A percentile compares a stretch with the other conserved stretches of the same genome.
These are phyloP conservation scores for Lasioglossum villosulum DNA, from an alignment of 2,888 invertebrate genomes.

Conservation along the genomic window DNA sequence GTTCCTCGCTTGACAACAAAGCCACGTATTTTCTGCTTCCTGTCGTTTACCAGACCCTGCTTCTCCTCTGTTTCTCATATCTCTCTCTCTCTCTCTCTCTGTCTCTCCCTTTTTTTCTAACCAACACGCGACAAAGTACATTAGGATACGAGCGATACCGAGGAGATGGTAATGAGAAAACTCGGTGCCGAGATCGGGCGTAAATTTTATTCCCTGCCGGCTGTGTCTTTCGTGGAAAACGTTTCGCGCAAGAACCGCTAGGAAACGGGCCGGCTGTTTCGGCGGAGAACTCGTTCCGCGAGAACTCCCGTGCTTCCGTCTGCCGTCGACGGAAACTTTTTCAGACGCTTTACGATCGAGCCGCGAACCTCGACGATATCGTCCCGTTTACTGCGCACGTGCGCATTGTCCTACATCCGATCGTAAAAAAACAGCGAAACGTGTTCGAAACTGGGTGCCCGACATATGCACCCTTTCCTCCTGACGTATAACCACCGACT, in stretches of 20 bases:
- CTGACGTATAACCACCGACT: not conserved
- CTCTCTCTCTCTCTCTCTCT: not conserved
- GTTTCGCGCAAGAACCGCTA: slow-evolving; percentile 24
- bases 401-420: not conserved
- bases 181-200: slow-evolving; percentile 63
- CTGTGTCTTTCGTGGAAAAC: not conserved
- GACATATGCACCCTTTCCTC: not conserved
- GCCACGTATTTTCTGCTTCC: slow-evolving; percentile 64
- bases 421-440: not conserved
- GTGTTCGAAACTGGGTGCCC: not conserved
- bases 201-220: slow-evolving; percentile 61
- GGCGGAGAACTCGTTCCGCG: slow-evolving; percentile 19
- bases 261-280: slow-evolving; percentile 31
- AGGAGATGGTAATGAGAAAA: slow-evolving; percentile 71
- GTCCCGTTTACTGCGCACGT: slow-evolving; percentile 35
- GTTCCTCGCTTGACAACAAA: slow-evolving; percentile 64
- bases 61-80: not conserved
- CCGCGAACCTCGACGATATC: slow-evolving; percentile 26
- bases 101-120: not conserved
- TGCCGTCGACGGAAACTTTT: slow-evolving; percentile 26
- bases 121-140: slow-evolving; percentile 38
- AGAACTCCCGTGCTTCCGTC: slow-evolving; percentile 32
- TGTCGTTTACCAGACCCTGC: slow-evolving; percentile 31
- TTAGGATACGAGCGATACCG: slow-evolving; percentile 52
- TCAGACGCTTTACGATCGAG: slow-evolving; percentile 32